These are phyloP conservation scores for Actenoides lindsayi DNA, from an alignment of 2,113 vertebrate genomes.

Conservation along the genomic window DNA sequence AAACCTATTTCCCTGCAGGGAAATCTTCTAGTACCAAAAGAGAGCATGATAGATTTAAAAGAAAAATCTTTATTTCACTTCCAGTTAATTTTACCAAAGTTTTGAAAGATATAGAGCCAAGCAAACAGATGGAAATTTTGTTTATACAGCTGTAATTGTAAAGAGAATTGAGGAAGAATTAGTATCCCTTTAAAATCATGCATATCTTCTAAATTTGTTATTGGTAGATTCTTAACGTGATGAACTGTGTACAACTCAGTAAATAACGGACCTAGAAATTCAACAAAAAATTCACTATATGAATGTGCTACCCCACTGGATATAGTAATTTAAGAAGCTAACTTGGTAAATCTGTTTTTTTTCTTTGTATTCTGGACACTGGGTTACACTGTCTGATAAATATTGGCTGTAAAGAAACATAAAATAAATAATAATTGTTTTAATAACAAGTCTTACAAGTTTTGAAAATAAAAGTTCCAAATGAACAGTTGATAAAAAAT, in stretches of 20 bases:
- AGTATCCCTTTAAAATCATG: not conserved
- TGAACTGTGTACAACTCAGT: not conserved
- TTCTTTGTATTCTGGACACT: not conserved
- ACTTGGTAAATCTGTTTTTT: not conserved
- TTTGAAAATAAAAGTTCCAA: constrained; percentile 9
- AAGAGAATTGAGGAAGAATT: not conserved
- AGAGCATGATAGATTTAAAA: not conserved
- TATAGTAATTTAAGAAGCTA: not conserved
- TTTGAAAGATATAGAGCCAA: not conserved
- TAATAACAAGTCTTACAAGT: not conserved
- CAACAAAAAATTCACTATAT: not conserved
- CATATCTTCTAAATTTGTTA: not conserved
- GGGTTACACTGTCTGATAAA: constrained; percentile 32
- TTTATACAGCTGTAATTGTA: not conserved
- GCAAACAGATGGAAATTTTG: not conserved
- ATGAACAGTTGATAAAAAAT: not conserved
- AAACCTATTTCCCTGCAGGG: not conserved
- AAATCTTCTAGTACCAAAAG: not conserved
- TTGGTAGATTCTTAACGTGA: not conserved
- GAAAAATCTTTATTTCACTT: not conserved
- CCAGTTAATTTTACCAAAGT: not conserved
- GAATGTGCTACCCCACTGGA: not conserved
- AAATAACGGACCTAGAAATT: not conserved
- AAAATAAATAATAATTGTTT: not conserved
- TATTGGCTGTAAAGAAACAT: not conserved